Evolutionary conservation across 2,113 vertebrate genomes (phyloP).

Genomic region (Rhinoderma darwinii): DNA sequence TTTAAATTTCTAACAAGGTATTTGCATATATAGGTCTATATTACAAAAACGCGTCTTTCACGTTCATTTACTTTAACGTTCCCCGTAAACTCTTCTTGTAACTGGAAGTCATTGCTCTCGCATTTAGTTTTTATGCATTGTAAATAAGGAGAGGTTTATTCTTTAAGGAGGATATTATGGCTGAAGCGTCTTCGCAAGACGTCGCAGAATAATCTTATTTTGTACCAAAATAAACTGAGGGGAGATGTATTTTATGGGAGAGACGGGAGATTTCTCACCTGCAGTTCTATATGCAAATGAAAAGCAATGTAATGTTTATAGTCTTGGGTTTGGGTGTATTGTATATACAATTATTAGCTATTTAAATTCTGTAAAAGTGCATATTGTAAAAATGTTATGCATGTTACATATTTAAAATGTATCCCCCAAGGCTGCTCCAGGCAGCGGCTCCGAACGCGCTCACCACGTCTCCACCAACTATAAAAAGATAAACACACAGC

Average conservation of each 20-base stretch:
- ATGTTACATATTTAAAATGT: conserved; percentile 20
- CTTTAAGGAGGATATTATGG: conserved; percentile 9
- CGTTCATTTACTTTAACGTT: background rate
- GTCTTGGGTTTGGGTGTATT: background rate
- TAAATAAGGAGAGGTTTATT: conserved; percentile 5
- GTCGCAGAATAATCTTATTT: conserved; percentile 4
- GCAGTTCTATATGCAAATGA: conserved; percentile 41
- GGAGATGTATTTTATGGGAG: background rate
- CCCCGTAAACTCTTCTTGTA: background rate
- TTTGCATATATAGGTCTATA: background rate
- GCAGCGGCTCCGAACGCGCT: background rate
- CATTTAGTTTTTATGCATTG: background rate
- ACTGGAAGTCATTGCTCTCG: background rate
- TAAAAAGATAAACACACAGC: background rate
- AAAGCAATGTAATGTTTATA: background rate
- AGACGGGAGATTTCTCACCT: conserved; percentile 24
- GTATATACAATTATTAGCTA: conserved; percentile 42
- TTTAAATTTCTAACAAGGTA: background rate
- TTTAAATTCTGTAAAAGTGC: conserved; percentile 48
- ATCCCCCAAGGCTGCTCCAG: conserved; percentile 36
- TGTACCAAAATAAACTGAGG: background rate
- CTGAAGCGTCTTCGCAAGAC: background rate
- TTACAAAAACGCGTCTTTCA: background rate
- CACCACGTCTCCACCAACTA: too few species aligned
- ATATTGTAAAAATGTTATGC: conserved; percentile 42